Evolutionary conservation across 2,797 vertebrate genomes (phyloP), one percentile per base, ranked within the genome.

Genomic region (Fistularia tabacaria): DNA sequence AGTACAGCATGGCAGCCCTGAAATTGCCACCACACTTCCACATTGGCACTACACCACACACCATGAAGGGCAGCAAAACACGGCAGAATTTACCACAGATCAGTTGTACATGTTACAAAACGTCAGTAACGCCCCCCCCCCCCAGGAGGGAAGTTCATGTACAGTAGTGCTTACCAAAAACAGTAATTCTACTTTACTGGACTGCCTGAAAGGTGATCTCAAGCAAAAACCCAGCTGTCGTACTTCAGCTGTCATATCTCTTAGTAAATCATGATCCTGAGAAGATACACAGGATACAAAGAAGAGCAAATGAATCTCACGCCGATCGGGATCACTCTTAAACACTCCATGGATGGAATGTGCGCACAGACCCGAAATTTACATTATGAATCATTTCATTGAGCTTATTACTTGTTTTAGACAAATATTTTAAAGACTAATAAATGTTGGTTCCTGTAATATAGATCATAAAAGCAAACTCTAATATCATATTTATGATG

Each of bases 21-120:
- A 39, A 51, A 39, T 71, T 12, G 46, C 51, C 25, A 25, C 25
- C 25, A 25, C 25, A 25, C 25, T 25, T 25, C 25, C 25, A 25
- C 25, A 25, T 25, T 25, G 45, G 46, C 54, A 59, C 63, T 59
- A 52, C 50, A 9, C 11, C 38, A 64, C 56, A 12, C 46, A 1
- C 7, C 40, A 57, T 63, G 48, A 50, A 52, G 62, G 9, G 3
- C 15, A 53, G 12, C 37, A 49, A 14, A 46, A 55, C 6, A 46
- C 14, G 38, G 10, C 15, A 46, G n/a, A 53, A 60, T 56, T 45
- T 45, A 46, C 46, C 38, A 46, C 14, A 56, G 39, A 63, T 10
- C 14, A 50, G 12, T 62, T 64, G 47, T 42, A 49, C n/a, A 63
- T n/a, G 25, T 25, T 25, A 25, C 25, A 25, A 25, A 25, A 25